Evolutionary conservation across 2,113 vertebrate genomes (phyloP), one percentile per base, ranked within the genome.

Genomic region (Chamaea fasciata): DNA sequence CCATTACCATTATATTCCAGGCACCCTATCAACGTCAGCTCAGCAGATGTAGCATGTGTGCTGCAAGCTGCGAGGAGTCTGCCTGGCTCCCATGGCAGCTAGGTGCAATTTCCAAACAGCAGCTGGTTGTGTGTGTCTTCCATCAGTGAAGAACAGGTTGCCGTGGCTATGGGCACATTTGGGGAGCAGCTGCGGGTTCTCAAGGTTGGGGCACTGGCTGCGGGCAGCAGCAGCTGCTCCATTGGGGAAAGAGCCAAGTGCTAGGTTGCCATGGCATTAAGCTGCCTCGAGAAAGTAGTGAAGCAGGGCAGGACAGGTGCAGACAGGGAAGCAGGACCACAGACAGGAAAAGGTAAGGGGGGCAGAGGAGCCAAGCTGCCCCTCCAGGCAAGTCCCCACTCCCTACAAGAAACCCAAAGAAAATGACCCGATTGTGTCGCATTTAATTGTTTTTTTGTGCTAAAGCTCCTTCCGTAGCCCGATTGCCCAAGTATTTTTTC

Each of bases 1-100:
- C 52, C 1, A 0, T 37, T 63, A 27, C 33, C 9, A 11, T 33
- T 46, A 27, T 31, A 55, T 20, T 11, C 27, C 0, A 0, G 10
- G 39, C 2, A 0, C 27, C 39, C 33, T 27, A 18, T 21, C 16
- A 37, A 23, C 49, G 63, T 39, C 47, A 46, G 27, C 17, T 55
- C 2, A 0, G 39, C 33, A 53, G 57, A 14, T 17, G 21, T 8
- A 62, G 49, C 7, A 3, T 8, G 15, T 18, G 60, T 19, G 24
- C 39, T 19, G 49, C 20, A 11, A 44, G 39, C 39, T 23, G 31
- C 3, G 0, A 8, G 28, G 60, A 42, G 24, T 18, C 39, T 53
- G 39, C 15, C 6, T 7, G 26, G 49, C 15, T 35, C 49, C 60
- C 0, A 2, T 11, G 49, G 33, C 3, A 5, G 60, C 31, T 19